Evolutionary conservation across 30 jellyfish, hydroid and myxozoan species (phyloP), one percentile per base, ranked within the genome.

Genomic region (Sanderia malayensis): DNA sequence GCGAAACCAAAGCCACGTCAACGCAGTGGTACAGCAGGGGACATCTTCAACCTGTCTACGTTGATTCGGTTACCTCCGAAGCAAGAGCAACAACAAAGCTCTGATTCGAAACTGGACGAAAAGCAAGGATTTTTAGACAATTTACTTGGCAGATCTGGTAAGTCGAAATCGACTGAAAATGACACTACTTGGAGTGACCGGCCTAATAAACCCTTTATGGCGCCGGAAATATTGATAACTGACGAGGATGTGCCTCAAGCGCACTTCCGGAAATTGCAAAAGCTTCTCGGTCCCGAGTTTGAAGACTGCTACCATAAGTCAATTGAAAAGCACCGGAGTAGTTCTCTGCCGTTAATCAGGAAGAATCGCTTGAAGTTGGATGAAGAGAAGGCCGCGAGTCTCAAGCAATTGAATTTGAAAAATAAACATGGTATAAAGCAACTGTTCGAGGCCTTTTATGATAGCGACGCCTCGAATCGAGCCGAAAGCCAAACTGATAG

Each of bases 231-330:
- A n/a, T 4, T 18, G 64, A 19, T 19, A 18, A 17, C 37, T 1
- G 79, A 66, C 46, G 22, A 31, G 19, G 28, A 53, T 26, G 31
- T 78, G 30, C 22, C 75, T 19, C 81, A 32, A 4, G 20, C 34
- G 11, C 81, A 65, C 22, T 58, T 70, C 26, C 44, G 32, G 71
- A 78, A 78, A 30, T 70, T 78, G 2, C 69, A 78, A 30, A 65
- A 58, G 23, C 67, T 78, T 11, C 70, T 78, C 0, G 89, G 89
- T 46, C 74, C 75, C 8, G 89, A 78, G 27, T 78, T 78, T 67
- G 44, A 60, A 25, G 69, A 55, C 11, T 29, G 31, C 37, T 78
- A 78, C 64, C 2, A 49, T 24, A 49, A 49, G 25, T 49, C 64
- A 23, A n/a, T n/a, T n/a, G 65, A 46, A 18, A 65, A 44, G 58